Evolutionary conservation across 2,797 vertebrate species (phyloP).

Genomic region (Neosilurus mollespiculum): DNA sequence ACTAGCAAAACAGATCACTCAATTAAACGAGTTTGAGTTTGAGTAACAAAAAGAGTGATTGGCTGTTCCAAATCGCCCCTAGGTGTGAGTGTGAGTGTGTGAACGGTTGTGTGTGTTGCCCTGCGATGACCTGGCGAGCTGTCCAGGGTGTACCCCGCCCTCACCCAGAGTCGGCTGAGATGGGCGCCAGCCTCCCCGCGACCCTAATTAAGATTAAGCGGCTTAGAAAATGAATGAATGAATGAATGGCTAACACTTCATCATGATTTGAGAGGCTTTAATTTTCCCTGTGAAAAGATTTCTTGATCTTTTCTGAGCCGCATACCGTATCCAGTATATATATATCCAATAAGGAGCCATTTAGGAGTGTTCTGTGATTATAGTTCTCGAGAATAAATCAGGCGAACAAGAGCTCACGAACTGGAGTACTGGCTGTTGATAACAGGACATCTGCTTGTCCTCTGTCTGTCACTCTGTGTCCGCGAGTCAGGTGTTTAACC

Average conservation of each 20-base stretch:
- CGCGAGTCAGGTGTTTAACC: slow-evolving; percentile 1
- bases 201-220: too few species aligned
- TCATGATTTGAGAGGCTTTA: not conserved
- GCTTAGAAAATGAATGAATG: too few species aligned
- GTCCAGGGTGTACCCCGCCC: too few species aligned
- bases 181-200: too few species aligned
- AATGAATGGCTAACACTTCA: too few species aligned
- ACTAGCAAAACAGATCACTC: not conserved
- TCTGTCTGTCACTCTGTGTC: not conserved
- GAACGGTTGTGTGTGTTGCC: too few species aligned
- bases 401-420: not conserved
- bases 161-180: too few species aligned
- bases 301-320: not conserved
- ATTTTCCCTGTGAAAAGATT: not conserved
- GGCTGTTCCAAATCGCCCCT: too few species aligned
- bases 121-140: too few species aligned
- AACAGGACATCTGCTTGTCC: not conserved
- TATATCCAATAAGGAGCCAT: not conserved
- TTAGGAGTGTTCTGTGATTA: not conserved
- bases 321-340: too few species aligned
- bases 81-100: too few species aligned
- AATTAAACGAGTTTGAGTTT: too few species aligned
- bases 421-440: not conserved
- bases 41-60: not conserved
- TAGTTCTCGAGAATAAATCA: not conserved